These are phyloP conservation scores for Danio albolineatus DNA, from an alignment of 2,797 vertebrate species.

Conservation along the genomic window DNA sequence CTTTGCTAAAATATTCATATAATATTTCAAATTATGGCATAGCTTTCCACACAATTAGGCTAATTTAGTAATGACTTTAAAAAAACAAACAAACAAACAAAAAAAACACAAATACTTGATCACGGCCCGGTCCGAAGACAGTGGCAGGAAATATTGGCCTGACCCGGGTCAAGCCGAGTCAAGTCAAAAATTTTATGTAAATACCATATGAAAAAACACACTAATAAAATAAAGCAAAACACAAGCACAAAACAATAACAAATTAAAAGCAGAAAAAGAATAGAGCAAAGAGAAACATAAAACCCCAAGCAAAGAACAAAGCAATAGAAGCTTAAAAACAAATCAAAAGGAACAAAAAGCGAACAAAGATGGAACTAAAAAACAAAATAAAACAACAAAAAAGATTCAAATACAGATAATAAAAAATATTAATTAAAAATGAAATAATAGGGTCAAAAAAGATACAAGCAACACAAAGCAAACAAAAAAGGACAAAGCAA, in stretches of 20 bases:
- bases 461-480: background rate
- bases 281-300: background rate
- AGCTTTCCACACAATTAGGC: too few species aligned
- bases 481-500: background rate
- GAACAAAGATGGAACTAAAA: background rate
- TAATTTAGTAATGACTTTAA: too few species aligned
- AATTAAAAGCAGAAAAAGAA: background rate
- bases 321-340: background rate
- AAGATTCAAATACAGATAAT: background rate
- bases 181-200: too few species aligned
- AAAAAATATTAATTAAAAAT: too few species aligned
- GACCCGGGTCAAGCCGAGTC: too few species aligned
- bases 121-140: too few species aligned
- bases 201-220: background rate
- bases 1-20: too few species aligned
- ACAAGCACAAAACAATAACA: background rate
- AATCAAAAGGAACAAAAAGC: background rate
- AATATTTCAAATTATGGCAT: too few species aligned
- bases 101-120: too few species aligned
- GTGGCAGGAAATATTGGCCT: too few species aligned
- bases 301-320: background rate
- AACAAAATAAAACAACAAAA: background rate
- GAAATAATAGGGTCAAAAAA: too few species aligned
- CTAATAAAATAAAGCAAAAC: background rate
- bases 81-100: too few species aligned